phyloP scores from a whole-genome alignment of 2,113 vertebrate genomes.

The Nycticorax nycticorax region DNA sequence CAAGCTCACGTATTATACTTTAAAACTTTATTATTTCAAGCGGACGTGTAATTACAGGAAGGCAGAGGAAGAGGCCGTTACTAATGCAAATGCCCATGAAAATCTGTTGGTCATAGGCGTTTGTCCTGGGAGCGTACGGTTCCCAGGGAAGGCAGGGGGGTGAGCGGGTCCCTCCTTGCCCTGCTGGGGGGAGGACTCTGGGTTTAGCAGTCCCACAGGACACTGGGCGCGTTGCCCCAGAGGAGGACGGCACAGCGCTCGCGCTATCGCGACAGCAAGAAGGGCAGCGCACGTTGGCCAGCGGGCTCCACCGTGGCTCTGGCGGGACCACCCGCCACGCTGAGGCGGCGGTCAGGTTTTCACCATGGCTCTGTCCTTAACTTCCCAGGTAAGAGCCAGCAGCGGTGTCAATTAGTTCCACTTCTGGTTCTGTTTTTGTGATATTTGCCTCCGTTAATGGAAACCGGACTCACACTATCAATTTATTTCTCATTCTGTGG shows the following conservation, averaged over 20 bases:
- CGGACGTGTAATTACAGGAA: neutral
- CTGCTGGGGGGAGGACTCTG: neutral
- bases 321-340: neutral
- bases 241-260: fast-evolving
- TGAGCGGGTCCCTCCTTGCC: neutral
- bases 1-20: neutral
- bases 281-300: fast-evolving
- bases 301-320: neutral
- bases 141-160: neutral
- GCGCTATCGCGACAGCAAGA: fast-evolving
- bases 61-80: neutral
- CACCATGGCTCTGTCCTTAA: neutral
- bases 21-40: conserved; percentile 1
- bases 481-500: conserved; percentile 28
- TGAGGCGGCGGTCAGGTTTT: neutral
- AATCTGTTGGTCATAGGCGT: fast-evolving
- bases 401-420: neutral
- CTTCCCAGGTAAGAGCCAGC: neutral
- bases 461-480: conserved; percentile 18
- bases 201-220: neutral
- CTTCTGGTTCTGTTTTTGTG: conserved; percentile 15
- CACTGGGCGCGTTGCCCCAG: fast-evolving
- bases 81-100: neutral
- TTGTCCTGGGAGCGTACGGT: fast-evolving
- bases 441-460: neutral